phyloP scores from a whole-genome alignment of 2,797 vertebrate genomes.

The Paramormyrops hopkinsi region DNA sequence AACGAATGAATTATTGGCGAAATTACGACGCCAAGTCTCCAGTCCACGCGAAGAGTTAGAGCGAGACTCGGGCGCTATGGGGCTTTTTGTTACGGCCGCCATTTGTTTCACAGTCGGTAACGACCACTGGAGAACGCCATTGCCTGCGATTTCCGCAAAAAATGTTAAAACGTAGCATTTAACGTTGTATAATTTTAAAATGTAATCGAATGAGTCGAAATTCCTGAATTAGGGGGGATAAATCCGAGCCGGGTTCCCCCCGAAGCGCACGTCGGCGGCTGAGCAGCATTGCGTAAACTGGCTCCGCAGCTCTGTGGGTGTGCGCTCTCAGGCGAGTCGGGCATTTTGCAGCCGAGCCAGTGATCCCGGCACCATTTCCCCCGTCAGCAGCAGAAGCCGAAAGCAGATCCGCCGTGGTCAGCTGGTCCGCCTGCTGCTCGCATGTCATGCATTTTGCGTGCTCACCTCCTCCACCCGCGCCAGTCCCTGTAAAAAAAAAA shows the following conservation, averaged over 20 bases:
- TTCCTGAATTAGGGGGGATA: neutral
- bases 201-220: neutral
- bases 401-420: slow-evolving; percentile 74
- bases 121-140: slow-evolving; percentile 60
- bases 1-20: neutral
- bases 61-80: slow-evolving; percentile 53
- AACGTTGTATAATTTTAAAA: neutral
- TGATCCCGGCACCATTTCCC: slow-evolving; percentile 66
- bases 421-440: slow-evolving; percentile 73
- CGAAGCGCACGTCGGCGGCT: slow-evolving; percentile 21
- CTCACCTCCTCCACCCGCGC: slow-evolving; percentile 69
- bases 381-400: slow-evolving; percentile 59
- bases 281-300: slow-evolving; percentile 57
- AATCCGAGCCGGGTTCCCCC: neutral
- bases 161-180: neutral
- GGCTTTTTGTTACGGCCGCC: slow-evolving; percentile 50
- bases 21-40: neutral
- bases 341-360: slow-evolving; percentile 60
- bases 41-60: slow-evolving; percentile 32
- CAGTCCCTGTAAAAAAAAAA: slow-evolving; percentile 54
- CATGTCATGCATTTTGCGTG: slow-evolving; percentile 40
- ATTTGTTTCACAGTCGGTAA: slow-evolving; percentile 60
- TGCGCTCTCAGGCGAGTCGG: slow-evolving; percentile 63
- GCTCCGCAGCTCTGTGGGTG: slow-evolving; percentile 56
- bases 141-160: neutral